Percentiles rank a stretch among this genome's conserved stretches.
Conservation (phyloP, 1,140 invertebrate genomes). For the Drosophila pectinifera region DNA sequence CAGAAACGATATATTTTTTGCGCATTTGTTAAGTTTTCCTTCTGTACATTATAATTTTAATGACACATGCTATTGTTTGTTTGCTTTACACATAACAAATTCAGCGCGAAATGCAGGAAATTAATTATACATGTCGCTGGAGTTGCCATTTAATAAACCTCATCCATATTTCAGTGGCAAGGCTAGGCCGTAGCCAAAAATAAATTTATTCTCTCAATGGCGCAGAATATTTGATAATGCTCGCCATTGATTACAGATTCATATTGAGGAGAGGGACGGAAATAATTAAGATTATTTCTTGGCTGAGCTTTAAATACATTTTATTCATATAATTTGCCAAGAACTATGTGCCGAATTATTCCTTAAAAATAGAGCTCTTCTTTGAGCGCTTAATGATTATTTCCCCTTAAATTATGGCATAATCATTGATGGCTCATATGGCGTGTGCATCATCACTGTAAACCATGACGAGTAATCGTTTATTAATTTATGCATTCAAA, state of each 20-base stretch:
- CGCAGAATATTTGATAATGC: constrained; percentile 19
- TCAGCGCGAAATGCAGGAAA: constrained; percentile 17
- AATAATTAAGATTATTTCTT: no score
- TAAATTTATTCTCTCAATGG: background rate
- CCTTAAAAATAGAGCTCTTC: no score
- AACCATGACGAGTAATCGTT: constrained; percentile 15
- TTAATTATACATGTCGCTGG: constrained; percentile 39
- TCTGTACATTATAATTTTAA: constrained; percentile 23
- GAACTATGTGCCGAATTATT: no score
- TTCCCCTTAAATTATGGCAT: constrained; percentile 7
- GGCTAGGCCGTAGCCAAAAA: constrained; percentile 2
- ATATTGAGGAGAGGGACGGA: background rate
- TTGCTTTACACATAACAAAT: constrained; percentile 41
- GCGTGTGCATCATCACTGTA: constrained; percentile 5
- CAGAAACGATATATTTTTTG: constrained; percentile 15
- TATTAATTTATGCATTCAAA: constrained; percentile 76
- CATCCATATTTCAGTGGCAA: constrained; percentile 11
- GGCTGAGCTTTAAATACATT: no score
- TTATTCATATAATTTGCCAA: no score
- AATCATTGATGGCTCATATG: constrained; percentile 16
- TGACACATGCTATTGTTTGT: constrained; percentile 41
- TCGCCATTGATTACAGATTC: constrained; percentile 7
- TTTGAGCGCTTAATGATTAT: constrained; percentile 6
- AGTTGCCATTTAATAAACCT: constrained; percentile 45
- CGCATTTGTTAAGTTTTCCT: constrained; percentile 11